Percentiles rank a stretch among this genome's conserved stretches.
Evolutionary conservation across 1,140 invertebrate species (phyloP).

Genomic region (Platorchestia sp.): DNA sequence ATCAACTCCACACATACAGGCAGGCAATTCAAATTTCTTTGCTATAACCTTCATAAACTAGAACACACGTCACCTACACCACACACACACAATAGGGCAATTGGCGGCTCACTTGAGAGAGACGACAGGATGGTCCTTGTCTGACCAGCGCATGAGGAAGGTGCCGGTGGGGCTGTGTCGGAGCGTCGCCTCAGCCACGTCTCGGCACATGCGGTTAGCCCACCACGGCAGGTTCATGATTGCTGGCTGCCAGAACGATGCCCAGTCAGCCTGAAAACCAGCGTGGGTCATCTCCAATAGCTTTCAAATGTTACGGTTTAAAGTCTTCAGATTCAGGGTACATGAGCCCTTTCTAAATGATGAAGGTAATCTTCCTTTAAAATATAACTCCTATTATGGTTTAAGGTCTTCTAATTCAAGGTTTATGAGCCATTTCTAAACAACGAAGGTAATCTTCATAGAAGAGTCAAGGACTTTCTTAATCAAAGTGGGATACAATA

Average conservation of each 20-base stretch:
- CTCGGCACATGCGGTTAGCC: conserved; percentile 72
- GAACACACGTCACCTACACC: background rate
- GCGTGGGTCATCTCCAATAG: too few relatives aligned
- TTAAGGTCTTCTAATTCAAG: too few relatives aligned
- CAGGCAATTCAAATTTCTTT: background rate
- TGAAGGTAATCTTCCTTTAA: too few relatives aligned
- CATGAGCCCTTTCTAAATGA: too few relatives aligned
- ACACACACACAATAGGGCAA: background rate
- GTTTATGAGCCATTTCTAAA: too few relatives aligned
- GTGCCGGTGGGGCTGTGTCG: conserved; percentile 71
- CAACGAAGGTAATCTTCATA: too few relatives aligned
- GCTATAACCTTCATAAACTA: too few relatives aligned
- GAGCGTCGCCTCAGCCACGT: conserved; percentile 71
- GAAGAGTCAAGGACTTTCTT: too few relatives aligned
- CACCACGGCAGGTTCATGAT: conserved; percentile 70
- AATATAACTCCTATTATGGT: too few relatives aligned
- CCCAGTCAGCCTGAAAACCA: conserved; percentile 18
- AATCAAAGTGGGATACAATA: too few relatives aligned
- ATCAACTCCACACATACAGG: background rate
- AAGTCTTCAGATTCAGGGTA: too few relatives aligned
- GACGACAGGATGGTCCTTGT: conserved; percentile 68
- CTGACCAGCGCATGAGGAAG: conserved; percentile 73
- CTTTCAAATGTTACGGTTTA: too few relatives aligned
- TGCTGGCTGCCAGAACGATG: conserved; percentile 61
- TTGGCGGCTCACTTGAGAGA: conserved; percentile 57